These are phyloP conservation scores for Bradypodion pumilum DNA, from an alignment of 2,797 vertebrate species.

Conservation along the genomic window DNA sequence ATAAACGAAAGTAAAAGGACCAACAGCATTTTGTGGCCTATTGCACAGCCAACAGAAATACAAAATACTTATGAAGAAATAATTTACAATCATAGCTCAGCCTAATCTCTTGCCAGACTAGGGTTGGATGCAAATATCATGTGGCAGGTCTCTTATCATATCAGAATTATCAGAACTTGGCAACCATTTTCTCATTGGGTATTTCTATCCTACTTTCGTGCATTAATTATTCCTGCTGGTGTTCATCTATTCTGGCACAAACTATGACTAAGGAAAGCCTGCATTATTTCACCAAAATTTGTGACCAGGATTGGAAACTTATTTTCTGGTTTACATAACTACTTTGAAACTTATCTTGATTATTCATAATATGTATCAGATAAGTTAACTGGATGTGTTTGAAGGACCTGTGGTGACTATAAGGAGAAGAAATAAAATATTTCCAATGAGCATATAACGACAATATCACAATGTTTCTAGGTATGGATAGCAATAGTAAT, in stretches of 20 bases:
- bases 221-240: not conserved
- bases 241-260: too few relatives aligned
- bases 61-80: not conserved
- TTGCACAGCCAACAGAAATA: not conserved
- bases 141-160: not conserved
- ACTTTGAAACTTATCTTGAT: not conserved
- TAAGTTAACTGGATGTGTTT: not conserved
- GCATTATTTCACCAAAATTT: not conserved
- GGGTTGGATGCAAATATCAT: not conserved
- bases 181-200: too few relatives aligned
- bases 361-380: not conserved
- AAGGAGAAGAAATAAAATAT: not conserved
- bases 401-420: not conserved
- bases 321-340: not conserved
- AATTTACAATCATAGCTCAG: not conserved
- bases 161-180: not conserved
- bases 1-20: not conserved
- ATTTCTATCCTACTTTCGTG: not conserved
- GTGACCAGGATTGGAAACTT: not conserved
- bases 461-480: too few relatives aligned
- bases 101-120: not conserved
- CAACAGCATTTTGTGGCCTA: not conserved
- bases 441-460: too few relatives aligned
- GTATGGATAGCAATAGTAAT: too few relatives aligned
- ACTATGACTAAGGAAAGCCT: not conserved